These are phyloP conservation scores for Plecotus auritus DNA, from an alignment of 2,113 vertebrate species.

Conservation along the genomic window DNA sequence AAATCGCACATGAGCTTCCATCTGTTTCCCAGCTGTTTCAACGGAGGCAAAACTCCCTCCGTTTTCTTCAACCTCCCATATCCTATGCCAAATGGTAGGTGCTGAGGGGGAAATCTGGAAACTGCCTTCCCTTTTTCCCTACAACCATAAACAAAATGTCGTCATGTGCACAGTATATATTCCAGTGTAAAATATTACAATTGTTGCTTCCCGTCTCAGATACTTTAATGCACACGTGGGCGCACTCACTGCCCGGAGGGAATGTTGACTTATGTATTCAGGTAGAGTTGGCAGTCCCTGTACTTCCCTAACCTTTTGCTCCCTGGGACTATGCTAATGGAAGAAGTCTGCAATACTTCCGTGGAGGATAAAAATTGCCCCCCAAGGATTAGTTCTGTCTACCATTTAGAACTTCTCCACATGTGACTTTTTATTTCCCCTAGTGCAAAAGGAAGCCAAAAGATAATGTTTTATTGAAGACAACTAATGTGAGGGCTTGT, in stretches of 20 bases:
- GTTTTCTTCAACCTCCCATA: constrained; percentile 75
- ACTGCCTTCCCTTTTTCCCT: constrained; percentile 66
- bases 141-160: constrained; percentile 76
- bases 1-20: constrained; percentile 74
- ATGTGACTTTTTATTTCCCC: constrained; percentile 69
- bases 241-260: constrained; percentile 38
- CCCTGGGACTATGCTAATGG: constrained; percentile 71
- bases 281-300: constrained; percentile 64
- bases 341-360: constrained; percentile 71
- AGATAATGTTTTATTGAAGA: constrained; percentile 65
- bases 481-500: constrained; percentile 43
- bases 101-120: constrained; percentile 69
- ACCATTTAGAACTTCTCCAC: constrained; percentile 66
- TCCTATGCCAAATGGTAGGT: constrained; percentile 82
- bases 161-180: constrained; percentile 77
- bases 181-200: constrained; percentile 70
- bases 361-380: constrained; percentile 70
- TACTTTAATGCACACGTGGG: constrained; percentile 29
- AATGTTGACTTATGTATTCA: constrained; percentile 70
- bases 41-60: constrained; percentile 71
- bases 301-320: constrained; percentile 71
- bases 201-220: constrained; percentile 65
- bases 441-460: constrained; percentile 53
- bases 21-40: constrained; percentile 85
- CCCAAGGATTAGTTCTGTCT: constrained; percentile 69